phyloP scores from a whole-genome alignment of 2,797 vertebrate genomes.

The Clarias fuscus region DNA sequence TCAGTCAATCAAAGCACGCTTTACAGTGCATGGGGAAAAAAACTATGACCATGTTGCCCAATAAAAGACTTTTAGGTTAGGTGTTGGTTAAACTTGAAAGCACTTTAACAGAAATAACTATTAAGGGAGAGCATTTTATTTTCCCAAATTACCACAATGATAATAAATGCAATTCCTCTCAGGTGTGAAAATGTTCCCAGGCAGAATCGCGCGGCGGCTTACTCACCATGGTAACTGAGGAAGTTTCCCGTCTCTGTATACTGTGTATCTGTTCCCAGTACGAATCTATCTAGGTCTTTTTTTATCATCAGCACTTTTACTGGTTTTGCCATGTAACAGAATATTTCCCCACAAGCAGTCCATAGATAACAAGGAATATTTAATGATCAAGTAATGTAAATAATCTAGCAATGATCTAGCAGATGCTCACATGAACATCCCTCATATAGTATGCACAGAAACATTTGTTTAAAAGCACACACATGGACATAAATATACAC shows the following conservation, averaged over 20 bases:
- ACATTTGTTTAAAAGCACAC: neutral
- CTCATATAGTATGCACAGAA: neutral
- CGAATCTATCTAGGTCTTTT: neutral
- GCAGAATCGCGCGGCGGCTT: neutral
- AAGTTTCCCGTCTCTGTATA: neutral
- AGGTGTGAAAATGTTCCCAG: conserved; percentile 10
- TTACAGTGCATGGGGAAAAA: neutral
- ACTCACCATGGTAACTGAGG: conserved; percentile 1
- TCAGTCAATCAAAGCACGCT: neutral
- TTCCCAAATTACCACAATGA: neutral
- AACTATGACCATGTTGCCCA: neutral
- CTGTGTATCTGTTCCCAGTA: neutral
- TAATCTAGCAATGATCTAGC: neutral
- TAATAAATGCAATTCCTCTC: neutral
- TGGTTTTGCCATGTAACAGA: neutral
- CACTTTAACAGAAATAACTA: conserved; percentile 2
- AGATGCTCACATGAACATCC: neutral
- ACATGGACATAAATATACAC: neutral
- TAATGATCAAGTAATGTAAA: neutral
- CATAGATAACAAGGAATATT: neutral
- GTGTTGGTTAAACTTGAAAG: neutral
- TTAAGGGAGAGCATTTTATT: neutral
- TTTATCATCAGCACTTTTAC: neutral
- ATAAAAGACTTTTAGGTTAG: neutral
- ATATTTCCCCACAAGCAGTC: too few relatives aligned